Percentiles rank a stretch among this genome's conserved stretches.
These are phyloP conservation scores for Sterrhoptilus dennistouni DNA, from an alignment of 2,113 vertebrate species.

Conservation along the genomic window DNA sequence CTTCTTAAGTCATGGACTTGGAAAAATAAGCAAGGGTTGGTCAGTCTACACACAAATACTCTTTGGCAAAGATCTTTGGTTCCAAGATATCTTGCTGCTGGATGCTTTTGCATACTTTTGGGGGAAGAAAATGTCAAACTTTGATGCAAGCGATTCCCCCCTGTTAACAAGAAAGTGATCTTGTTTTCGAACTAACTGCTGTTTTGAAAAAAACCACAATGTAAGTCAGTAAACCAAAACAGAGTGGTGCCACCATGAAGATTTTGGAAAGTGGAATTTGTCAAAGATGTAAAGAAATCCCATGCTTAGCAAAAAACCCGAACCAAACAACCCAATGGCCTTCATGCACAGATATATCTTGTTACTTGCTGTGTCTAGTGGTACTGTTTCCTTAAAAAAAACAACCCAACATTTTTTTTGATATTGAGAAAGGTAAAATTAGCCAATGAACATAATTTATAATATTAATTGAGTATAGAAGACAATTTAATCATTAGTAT, in stretches of 20 bases:
- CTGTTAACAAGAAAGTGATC: neutral
- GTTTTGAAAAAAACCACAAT: neutral
- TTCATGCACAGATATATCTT: neutral
- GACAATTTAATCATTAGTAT: neutral
- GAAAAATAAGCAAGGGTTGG: neutral
- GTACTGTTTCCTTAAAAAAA: neutral
- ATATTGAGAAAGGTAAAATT: neutral
- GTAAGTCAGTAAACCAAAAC: neutral
- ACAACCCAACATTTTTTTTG: neutral
- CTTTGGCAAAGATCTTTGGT: neutral
- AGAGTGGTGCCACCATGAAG: neutral
- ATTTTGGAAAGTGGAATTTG: neutral
- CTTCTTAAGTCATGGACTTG: neutral
- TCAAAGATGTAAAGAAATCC: neutral
- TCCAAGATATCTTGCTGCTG: neutral
- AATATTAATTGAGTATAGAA: neutral
- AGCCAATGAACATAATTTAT: neutral
- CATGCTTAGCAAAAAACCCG: rapidly evolving
- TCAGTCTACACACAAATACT: neutral
- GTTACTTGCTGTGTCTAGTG: neutral
- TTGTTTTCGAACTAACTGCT: neutral
- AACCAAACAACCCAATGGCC: neutral
- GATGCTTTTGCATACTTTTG: neutral
- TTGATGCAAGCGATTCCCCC: rapidly evolving
- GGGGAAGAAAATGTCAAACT: neutral